Conservation (phyloP, 2,797 vertebrate species). For the Champsocephalus esox region DNA sequence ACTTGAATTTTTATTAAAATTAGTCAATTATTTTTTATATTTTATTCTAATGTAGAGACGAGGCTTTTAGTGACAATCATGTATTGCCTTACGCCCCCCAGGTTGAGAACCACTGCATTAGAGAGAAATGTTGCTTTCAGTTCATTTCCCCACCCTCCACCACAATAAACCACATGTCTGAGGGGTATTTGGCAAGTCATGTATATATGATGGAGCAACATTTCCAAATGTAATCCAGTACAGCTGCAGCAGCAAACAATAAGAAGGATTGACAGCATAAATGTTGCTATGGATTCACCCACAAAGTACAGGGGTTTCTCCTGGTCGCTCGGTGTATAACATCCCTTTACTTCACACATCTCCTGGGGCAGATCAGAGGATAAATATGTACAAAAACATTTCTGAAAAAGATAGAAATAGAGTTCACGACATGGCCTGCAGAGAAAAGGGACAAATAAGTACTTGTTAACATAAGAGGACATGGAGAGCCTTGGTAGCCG, state of each 20-base stretch:
- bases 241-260: background rate
- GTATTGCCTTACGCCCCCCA: too few relatives aligned
- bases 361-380: conserved; percentile 21
- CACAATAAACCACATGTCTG: background rate
- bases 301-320: background rate
- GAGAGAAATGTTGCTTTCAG: background rate
- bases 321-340: background rate
- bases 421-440: background rate
- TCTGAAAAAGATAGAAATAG: background rate
- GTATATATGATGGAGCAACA: too few relatives aligned
- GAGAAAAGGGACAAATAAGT: background rate
- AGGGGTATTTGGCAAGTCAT: background rate
- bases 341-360: background rate
- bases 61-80: too few relatives aligned
- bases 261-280: background rate
- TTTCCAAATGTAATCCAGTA: too few relatives aligned
- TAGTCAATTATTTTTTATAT: too few relatives aligned
- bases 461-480: background rate
- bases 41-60: too few relatives aligned
- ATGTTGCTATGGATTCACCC: background rate
- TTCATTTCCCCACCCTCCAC: background rate
- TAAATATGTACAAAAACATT: background rate
- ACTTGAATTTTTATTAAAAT: too few relatives aligned
- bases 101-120: too few relatives aligned
- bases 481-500: too few relatives aligned